Conservation (phyloP, 2,888 invertebrate species). For the Eustalomyia histrio region DNA sequence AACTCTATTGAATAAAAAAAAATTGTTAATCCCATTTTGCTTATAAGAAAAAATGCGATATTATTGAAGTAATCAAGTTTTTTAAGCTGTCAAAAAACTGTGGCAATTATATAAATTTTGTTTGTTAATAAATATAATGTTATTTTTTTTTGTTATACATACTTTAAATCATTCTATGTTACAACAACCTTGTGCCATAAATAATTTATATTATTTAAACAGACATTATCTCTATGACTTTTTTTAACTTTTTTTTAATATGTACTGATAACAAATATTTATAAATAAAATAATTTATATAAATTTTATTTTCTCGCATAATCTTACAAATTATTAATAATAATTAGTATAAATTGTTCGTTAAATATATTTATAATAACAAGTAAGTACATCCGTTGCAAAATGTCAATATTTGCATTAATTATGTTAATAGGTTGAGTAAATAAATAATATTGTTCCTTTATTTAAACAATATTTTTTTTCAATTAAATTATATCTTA, state of each 20-base stretch:
- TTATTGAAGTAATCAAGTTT: too few relatives aligned
- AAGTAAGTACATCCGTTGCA: background rate
- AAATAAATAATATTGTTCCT: constrained; percentile 2
- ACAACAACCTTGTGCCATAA: constrained; percentile 58
- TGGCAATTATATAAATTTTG: too few relatives aligned
- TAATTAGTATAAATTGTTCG: background rate
- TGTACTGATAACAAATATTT: background rate
- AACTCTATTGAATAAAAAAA: too few relatives aligned
- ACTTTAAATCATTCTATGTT: constrained; percentile 26
- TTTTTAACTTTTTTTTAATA: constrained; percentile 9
- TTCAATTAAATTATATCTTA: background rate
- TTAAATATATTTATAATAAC: background rate
- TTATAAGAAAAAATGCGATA: too few relatives aligned
- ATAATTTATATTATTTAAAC: constrained; percentile 33
- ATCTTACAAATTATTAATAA: constrained; percentile 3
- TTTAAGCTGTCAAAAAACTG: too few relatives aligned
- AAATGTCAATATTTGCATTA: background rate
- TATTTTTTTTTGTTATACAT: background rate
- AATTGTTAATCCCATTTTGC: too few relatives aligned
- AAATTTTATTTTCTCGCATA: background rate
- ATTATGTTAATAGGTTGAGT: background rate
- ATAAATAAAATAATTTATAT: background rate
- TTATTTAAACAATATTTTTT: background rate
- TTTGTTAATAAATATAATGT: too few relatives aligned
- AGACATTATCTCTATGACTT: constrained; percentile 30